Base-by-base conservation (phyloP, 2,797 vertebrate species). In the Falco berigora region DNA sequence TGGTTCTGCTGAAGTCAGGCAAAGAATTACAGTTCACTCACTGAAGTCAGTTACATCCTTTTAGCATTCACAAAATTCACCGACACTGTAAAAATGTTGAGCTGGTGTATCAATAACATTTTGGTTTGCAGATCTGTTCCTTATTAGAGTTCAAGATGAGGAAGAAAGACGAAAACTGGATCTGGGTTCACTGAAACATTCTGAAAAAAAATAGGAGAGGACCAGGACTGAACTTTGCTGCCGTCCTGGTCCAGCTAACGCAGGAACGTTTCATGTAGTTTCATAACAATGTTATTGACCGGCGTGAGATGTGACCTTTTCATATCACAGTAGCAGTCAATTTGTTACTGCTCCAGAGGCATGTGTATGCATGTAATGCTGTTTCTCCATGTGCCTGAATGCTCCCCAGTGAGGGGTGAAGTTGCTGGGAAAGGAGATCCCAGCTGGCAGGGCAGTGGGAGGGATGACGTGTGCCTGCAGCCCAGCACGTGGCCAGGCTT, bases 271-370 rank as follows among this genome's bases (percentile, higher is more conserved):
- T 81, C 2, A 3, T 74, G 40, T 10, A 14, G 52, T 93, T 95
- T 94, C 68, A 6, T 96, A 95, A 96, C 50, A 52, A 4, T 14
- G 3, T 64, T 94, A 96, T 91, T 87, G 94, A 95, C 74, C 4
- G 1, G 34, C 15, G 5, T 36, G 74, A 89, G 72, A 83, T 12
- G 49, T 66, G 94, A 94, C 90, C 92, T 97, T 90, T 80, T 64
- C 72, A 44, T 27, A 77, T 63, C 1, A 1, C 61, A 30, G 82
- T 42, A 84, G 67, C 16, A 5, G 90, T 91, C 88, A 68, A 46
- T 94, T 90, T 74, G 71, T 82, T 82, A 42, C 67, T 71, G 59
- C 63, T 92, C 52, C 32, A 44, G 71, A 77, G 90, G 80, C 49
- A 11, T 64, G 28, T 87, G 89, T 92, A 80, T 81, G 56, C 61